Evolutionary conservation across 1,140 invertebrate species (phyloP), one percentile per base, ranked within the genome.

Genomic region (roundworm (Caenorhabditis elegans)): DNA sequence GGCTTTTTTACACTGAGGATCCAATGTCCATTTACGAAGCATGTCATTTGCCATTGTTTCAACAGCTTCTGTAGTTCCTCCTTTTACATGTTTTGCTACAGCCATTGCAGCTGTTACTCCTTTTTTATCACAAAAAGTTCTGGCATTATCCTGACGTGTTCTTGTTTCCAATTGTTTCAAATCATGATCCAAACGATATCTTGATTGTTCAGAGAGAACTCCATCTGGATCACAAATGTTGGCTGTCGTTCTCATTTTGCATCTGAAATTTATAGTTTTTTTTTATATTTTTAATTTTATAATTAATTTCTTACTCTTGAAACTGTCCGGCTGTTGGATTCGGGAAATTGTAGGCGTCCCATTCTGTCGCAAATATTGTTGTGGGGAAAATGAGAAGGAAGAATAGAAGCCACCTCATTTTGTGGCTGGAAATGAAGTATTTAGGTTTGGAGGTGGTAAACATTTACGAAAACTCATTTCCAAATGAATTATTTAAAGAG

Each of bases 151-250:
- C 80, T 87, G 86, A 2, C 86, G 22, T 10, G 87, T 88, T 28
- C 85, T 43, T 3, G 77, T 24, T 65, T 88, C 87, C n/a, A 89
- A 84, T 75, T 85, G 83, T 24, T 84, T 80, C 76, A 88, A 76
- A 51, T 88, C 87, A 80, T 89, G 85, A 77, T 88, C 89, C 13
- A 88, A 28, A 36, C 88, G 80, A 80, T 89, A 88, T 53, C 87
- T 80, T 31, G 84, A 77, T n/a, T 39, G 48, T 51, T 88, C 87
- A 19, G 22, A 78, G 3, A 88, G 81, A 5, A 88, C 85, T 53
- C 79, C 85, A 82, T 88, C 87, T 15, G 87, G 87, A 80, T 88
- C 87, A 48, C 87, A 88, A 43, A 88, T 84, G n/a, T 79, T 55
- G 3, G 86, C 82, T 15, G 83, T 76, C 17, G 87, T 89, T 43